A percentile compares a stretch with the other conserved stretches of the same genome.
Evolutionary conservation across 2,797 vertebrate genomes (phyloP).

Genomic region (Cynopterus sphinx): DNA sequence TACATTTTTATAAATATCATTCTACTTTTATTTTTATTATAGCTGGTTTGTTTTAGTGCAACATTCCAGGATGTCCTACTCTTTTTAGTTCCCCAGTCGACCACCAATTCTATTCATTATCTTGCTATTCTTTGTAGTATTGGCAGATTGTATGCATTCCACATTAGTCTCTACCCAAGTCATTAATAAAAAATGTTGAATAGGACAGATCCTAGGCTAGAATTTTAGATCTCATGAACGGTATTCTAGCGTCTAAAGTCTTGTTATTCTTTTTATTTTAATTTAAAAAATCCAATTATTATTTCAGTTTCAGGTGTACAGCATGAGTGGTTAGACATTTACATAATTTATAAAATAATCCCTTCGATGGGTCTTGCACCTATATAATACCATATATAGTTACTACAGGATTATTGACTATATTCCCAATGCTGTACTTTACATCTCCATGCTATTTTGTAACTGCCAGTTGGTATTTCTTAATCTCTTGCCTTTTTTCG

Average conservation of each 20-base stretch:
- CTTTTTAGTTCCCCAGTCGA: background rate
- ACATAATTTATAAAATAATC: too few relatives aligned
- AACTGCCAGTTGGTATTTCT: too few relatives aligned
- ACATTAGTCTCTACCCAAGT: slow-evolving; percentile 3
- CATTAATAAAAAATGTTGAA: background rate
- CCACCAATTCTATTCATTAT: background rate
- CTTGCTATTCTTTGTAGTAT: background rate
- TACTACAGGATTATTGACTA: too few relatives aligned
- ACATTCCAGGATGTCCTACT: background rate
- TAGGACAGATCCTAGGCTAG: background rate
- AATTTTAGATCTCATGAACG: background rate
- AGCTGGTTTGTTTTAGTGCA: background rate
- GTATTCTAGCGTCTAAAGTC: background rate
- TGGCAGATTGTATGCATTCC: background rate
- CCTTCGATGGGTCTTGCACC: too few relatives aligned
- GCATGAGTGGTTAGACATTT: too few relatives aligned
- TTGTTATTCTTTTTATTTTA: background rate
- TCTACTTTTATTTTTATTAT: background rate
- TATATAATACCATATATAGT: too few relatives aligned
- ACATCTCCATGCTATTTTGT: too few relatives aligned
- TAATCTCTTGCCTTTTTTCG: too few relatives aligned
- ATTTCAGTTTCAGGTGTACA: too few relatives aligned
- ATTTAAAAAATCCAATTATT: too few relatives aligned
- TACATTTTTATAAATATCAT: background rate
- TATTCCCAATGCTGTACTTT: too few relatives aligned